These are phyloP conservation scores for Emmelina monodactyla DNA, from an alignment of 2,888 invertebrate species.

Conservation along the genomic window DNA sequence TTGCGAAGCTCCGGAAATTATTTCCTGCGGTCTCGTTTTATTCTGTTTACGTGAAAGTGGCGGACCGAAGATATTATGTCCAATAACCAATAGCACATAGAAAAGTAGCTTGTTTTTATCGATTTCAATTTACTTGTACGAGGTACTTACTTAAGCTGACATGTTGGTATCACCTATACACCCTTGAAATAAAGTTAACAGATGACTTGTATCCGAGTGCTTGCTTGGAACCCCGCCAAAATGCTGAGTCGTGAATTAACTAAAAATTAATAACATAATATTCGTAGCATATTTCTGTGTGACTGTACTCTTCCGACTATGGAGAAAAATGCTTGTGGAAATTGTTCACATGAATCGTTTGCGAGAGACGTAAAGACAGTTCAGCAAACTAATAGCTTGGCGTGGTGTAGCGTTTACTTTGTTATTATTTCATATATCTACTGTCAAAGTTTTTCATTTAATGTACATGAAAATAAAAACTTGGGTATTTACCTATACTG, in stretches of 20 bases:
- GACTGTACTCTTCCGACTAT: too few species aligned
- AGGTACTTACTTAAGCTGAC: not conserved
- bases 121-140: slow-evolving; percentile 6
- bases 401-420: not conserved
- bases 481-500: too few species aligned
- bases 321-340: too few species aligned
- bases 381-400: not conserved
- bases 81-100: not conserved
- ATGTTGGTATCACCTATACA: slow-evolving; percentile 11
- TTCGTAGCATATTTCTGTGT: slow-evolving; percentile 29
- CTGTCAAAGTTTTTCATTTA: too few species aligned
- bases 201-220: slow-evolving; percentile 40
- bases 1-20: slow-evolving; percentile 14
- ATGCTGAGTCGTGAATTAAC: slow-evolving; percentile 29
- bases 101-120: slow-evolving; percentile 2
- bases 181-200: slow-evolving; percentile 42
- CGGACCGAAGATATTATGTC: too few species aligned
- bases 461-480: too few species aligned
- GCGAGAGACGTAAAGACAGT: not conserved
- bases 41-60: slow-evolving; percentile 9
- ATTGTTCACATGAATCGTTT: too few species aligned
- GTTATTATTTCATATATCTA: too few species aligned
- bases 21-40: slow-evolving; percentile 13
- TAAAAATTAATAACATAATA: slow-evolving; percentile 37
- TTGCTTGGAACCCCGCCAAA: slow-evolving; percentile 13